Evolutionary conservation across 2,888 invertebrate species (phyloP).

Genomic region (Dusona sp.): DNA sequence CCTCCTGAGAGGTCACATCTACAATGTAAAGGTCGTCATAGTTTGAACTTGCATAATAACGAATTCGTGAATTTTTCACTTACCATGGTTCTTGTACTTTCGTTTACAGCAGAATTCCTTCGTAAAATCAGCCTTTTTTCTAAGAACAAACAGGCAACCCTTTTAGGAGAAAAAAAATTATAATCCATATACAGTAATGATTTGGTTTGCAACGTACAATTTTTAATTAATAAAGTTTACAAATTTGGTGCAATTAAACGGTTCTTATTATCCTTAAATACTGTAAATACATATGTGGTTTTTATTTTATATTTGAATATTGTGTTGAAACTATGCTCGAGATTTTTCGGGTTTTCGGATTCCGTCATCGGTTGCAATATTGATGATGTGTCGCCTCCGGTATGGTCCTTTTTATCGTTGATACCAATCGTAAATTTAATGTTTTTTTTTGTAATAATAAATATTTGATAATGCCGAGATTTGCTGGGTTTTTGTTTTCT

Average conservation of each 20-base stretch:
- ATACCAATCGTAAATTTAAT: not conserved
- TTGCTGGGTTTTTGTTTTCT: constrained; percentile 39
- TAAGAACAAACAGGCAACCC: not conserved
- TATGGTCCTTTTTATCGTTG: constrained; percentile 51
- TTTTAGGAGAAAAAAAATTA: not conserved
- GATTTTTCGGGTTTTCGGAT: constrained; percentile 51
- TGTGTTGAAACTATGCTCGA: constrained; percentile 66
- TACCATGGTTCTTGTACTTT: not conserved
- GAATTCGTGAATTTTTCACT: not conserved
- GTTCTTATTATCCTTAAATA: constrained; percentile 73
- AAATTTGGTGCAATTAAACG: constrained; percentile 78
- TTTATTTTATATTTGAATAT: constrained; percentile 56
- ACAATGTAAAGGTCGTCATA: not conserved
- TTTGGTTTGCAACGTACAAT: constrained; percentile 77
- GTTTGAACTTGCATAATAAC: not conserved
- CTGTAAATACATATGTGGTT: constrained; percentile 75
- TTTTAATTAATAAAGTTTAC: constrained; percentile 78
- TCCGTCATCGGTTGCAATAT: constrained; percentile 63
- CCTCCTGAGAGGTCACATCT: too few species aligned
- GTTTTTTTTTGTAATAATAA: constrained; percentile 49
- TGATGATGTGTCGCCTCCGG: constrained; percentile 55
- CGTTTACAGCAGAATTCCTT: not conserved
- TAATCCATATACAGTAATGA: not conserved
- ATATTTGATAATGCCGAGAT: constrained; percentile 40
- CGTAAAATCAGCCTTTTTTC: not conserved